These are phyloP conservation scores for Gymnobelideus leadbeateri DNA, from an alignment of 2,113 vertebrate species.

Conservation along the genomic window DNA sequence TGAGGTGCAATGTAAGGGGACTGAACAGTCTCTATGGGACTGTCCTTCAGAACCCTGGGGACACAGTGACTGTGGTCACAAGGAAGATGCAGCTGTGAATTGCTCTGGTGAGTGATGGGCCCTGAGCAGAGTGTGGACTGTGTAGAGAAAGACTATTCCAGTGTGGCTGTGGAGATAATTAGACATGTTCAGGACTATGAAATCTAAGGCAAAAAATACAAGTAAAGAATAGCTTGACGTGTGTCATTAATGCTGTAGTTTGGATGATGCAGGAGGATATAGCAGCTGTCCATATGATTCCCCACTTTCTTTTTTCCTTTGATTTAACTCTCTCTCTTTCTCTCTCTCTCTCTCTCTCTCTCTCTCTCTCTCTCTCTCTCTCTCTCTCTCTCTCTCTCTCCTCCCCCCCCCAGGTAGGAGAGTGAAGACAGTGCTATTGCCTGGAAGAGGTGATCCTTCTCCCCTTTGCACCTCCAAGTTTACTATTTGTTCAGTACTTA, in stretches of 20 bases:
- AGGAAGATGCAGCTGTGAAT: conserved; percentile 81
- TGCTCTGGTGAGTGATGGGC: conserved; percentile 80
- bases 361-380: too few species aligned
- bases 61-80: conserved; percentile 72
- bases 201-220: not conserved
- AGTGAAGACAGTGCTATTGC: not conserved
- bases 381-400: not conserved
- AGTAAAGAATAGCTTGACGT: not conserved
- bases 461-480: not conserved
- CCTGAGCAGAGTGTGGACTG: accelerated
- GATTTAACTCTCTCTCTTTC: not conserved
- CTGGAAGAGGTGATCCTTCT: not conserved
- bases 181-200: not conserved
- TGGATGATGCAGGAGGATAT: not conserved
- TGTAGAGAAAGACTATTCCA: not conserved
- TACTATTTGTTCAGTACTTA: not conserved
- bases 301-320: not conserved
- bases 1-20: conserved; percentile 79
- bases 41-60: conserved; percentile 70
- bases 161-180: not conserved
- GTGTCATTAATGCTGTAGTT: not conserved
- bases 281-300: not conserved
- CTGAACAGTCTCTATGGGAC: conserved; percentile 79
- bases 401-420: not conserved
- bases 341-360: not conserved